Evolutionary conservation across 2,113 vertebrate genomes (phyloP).

Genomic region (Nicator chloris): DNA sequence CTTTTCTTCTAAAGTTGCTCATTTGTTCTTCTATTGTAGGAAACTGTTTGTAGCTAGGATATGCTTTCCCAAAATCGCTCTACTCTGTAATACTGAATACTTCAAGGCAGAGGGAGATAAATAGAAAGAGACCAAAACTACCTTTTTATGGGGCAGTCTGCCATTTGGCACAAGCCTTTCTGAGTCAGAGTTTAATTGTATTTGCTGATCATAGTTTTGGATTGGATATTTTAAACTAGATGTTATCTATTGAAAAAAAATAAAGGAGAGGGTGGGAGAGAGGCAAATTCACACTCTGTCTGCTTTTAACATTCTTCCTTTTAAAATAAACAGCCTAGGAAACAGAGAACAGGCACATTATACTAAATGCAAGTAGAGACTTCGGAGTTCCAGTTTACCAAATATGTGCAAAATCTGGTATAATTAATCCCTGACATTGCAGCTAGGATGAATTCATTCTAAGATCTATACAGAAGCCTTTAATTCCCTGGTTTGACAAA

Average conservation of each 20-base stretch:
- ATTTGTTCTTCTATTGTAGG: constrained; percentile 4
- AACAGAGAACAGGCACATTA: neutral
- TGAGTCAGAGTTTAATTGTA: constrained; percentile 9
- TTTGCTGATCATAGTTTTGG: neutral
- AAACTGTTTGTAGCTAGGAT: neutral
- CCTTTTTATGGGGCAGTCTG: neutral
- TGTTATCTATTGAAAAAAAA: neutral
- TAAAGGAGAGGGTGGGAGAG: neutral
- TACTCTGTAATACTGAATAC: neutral
- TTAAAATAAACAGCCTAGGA: neutral
- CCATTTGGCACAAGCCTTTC: neutral
- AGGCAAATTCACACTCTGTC: neutral
- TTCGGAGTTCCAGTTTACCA: neutral
- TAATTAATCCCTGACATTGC: neutral
- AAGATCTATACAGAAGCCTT: neutral
- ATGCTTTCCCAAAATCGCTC: neutral
- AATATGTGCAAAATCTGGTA: neutral
- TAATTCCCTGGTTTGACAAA: neutral
- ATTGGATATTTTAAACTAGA: neutral
- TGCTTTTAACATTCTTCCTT: neutral
- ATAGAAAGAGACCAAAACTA: constrained; percentile 10
- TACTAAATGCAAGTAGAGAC: neutral
- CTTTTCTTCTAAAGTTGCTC: neutral
- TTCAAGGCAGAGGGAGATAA: constrained; percentile 19
- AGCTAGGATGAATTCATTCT: neutral